Evolutionary conservation across 1,140 invertebrate species (phyloP).

Genomic region (Goniozus legneri): DNA sequence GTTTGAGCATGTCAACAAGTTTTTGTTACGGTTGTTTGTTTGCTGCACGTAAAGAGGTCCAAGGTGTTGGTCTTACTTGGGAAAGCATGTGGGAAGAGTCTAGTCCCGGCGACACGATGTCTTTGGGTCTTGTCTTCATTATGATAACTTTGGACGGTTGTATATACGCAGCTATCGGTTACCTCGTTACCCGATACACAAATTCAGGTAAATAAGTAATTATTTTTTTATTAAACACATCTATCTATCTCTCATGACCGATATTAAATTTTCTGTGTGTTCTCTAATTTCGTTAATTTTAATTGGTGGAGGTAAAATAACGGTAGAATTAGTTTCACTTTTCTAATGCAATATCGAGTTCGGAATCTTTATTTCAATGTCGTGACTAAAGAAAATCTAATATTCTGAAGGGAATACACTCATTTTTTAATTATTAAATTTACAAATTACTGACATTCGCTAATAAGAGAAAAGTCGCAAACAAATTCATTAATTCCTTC

Average conservation of each 20-base stretch:
- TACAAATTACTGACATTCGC: too few species aligned
- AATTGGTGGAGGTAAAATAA: too few species aligned
- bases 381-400: too few species aligned
- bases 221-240: too few species aligned
- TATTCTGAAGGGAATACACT: too few species aligned
- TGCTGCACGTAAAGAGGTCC: slow-evolving; percentile 59
- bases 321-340: too few species aligned
- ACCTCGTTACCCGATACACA: slow-evolving; percentile 36
- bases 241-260: too few species aligned
- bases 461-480: too few species aligned
- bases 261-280: background rate
- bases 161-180: slow-evolving; percentile 42
- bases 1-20: slow-evolving; percentile 61
- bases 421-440: too few species aligned
- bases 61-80: slow-evolving; percentile 55
- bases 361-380: too few species aligned
- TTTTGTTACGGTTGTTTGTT: slow-evolving; percentile 62
- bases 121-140: slow-evolving; percentile 45
- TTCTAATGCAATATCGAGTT: too few species aligned
- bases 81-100: slow-evolving; percentile 51
- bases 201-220: slow-evolving; percentile 37
- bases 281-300: background rate
- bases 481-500: too few species aligned
- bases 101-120: slow-evolving; percentile 51
- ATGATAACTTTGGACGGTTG: slow-evolving; percentile 44